Evolutionary conservation across 2,797 vertebrate genomes (phyloP).

Genomic region (Pelochelys cantorii): DNA sequence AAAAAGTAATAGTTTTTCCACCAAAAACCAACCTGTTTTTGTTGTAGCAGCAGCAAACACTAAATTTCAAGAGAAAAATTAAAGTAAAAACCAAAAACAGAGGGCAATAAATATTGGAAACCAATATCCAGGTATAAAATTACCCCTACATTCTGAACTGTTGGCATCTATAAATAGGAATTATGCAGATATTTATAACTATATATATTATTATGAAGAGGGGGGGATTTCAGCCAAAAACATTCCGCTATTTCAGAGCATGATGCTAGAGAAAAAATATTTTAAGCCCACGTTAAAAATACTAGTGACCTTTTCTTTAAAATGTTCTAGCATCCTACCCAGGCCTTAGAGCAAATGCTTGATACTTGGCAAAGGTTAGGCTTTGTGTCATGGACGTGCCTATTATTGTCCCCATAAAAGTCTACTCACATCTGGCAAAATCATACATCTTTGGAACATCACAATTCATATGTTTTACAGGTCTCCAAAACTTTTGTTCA

Average conservation of each 20-base stretch:
- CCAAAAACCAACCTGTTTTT: no score
- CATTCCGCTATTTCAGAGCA: neutral
- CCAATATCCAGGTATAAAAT: neutral
- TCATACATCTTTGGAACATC: neutral
- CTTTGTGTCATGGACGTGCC: neutral
- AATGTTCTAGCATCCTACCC: rapidly evolving
- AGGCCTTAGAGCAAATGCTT: neutral
- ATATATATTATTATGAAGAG: neutral
- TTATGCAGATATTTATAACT: neutral
- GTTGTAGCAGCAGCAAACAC: no score
- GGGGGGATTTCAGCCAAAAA: neutral
- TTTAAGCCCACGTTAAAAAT: neutral
- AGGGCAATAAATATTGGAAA: neutral
- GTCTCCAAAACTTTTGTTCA: neutral
- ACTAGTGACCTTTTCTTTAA: neutral
- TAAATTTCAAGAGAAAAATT: no score
- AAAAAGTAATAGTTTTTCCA: no score
- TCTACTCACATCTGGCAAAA: neutral
- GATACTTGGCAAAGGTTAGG: neutral
- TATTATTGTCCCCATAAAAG: neutral
- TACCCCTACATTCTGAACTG: neutral
- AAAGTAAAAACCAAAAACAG: no score
- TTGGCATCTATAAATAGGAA: neutral
- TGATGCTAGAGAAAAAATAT: neutral
- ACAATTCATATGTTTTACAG: neutral